Evolutionary conservation across 2,888 invertebrate genomes (phyloP).

Genomic region (Sinelater perroti): DNA sequence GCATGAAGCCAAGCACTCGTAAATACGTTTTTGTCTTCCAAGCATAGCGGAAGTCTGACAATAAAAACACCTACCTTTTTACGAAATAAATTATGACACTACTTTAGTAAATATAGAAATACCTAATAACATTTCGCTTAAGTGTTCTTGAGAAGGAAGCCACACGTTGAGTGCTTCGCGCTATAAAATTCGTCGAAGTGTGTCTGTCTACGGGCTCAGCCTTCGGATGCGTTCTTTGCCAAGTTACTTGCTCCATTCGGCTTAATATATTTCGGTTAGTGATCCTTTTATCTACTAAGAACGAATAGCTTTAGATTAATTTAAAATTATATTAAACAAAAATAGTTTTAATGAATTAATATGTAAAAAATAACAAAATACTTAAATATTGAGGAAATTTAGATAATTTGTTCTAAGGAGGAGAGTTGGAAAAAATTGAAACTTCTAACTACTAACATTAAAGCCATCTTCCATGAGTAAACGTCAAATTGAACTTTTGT

Average conservation of each 20-base stretch:
- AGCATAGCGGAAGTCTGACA: not conserved
- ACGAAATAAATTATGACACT: slow-evolving; percentile 21
- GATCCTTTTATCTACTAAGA: too few relatives aligned
- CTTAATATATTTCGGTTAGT: too few relatives aligned
- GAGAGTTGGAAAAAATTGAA: too few relatives aligned
- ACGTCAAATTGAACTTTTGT: not conserved
- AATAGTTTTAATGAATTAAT: too few relatives aligned
- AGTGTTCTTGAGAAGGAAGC: slow-evolving; percentile 44
- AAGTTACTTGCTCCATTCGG: too few relatives aligned
- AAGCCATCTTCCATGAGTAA: too few relatives aligned
- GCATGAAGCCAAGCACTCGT: slow-evolving; percentile 16
- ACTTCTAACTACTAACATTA: too few relatives aligned
- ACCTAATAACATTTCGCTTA: slow-evolving; percentile 12
- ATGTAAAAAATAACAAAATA: too few relatives aligned
- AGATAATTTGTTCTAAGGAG: too few relatives aligned
- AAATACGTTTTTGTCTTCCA: not conserved
- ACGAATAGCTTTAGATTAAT: too few relatives aligned
- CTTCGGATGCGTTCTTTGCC: slow-evolving; percentile 6
- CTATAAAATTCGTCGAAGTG: slow-evolving; percentile 42
- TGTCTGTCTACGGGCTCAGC: slow-evolving; percentile 20
- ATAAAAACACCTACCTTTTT: slow-evolving; percentile 14
- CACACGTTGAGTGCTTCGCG: slow-evolving; percentile 48
- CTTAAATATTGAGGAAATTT: too few relatives aligned
- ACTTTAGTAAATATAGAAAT: slow-evolving; percentile 24
- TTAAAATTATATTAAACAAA: too few relatives aligned